A percentile compares a stretch with the other conserved stretches of the same genome.
Evolutionary conservation across 1,140 invertebrate species (phyloP).

Genomic region (Coptotermes formosanus): DNA sequence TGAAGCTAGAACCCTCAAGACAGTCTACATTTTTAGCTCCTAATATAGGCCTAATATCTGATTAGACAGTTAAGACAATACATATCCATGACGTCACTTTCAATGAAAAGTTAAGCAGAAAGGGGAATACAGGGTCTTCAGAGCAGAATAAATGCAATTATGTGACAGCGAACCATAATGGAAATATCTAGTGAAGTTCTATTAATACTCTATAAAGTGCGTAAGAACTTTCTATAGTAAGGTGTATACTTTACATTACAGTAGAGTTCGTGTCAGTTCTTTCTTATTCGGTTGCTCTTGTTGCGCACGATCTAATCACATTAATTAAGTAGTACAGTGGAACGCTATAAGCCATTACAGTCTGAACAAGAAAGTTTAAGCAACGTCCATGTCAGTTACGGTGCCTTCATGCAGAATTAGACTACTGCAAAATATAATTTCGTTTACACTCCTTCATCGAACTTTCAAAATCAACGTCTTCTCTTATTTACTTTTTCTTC

Average conservation of each 20-base stretch:
- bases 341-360: constrained; percentile 11
- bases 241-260: neutral
- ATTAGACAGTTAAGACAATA: neutral
- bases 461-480: constrained; percentile 6
- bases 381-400: neutral
- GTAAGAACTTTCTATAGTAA: neutral
- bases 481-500: neutral
- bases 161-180: neutral
- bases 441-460: neutral
- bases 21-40: no score
- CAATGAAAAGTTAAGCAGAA: neutral
- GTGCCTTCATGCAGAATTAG: neutral
- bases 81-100: neutral
- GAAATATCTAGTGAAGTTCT: neutral
- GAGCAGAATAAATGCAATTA: neutral
- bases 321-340: constrained; percentile 1
- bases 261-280: neutral
- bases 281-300: neutral
- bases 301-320: neutral
- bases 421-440: neutral
- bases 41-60: no score
- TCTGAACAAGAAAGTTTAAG: neutral
- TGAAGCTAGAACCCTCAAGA: no score
- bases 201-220: neutral
- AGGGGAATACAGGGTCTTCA: no score